Evolutionary conservation across 2,797 vertebrate genomes (phyloP).

Genomic region (Xerus rutilus): DNA sequence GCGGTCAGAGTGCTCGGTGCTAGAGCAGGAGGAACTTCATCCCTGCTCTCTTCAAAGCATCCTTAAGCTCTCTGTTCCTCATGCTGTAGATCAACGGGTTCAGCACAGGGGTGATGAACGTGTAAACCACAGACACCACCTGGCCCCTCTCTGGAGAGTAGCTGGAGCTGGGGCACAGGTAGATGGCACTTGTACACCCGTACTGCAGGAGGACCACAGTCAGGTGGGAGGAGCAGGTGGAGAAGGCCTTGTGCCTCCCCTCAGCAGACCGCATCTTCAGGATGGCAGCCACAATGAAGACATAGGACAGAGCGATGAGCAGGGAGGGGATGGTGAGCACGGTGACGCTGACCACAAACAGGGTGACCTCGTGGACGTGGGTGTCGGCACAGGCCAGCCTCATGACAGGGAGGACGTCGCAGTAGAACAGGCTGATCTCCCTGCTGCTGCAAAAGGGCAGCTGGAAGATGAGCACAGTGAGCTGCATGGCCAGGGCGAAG

Average conservation of each 20-base stretch:
- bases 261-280: background rate
- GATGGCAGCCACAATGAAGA: conserved; percentile 13
- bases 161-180: conserved; percentile 61
- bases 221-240: conserved; percentile 58
- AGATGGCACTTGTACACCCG: background rate
- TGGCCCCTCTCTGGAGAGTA: conserved; percentile 54
- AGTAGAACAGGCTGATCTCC: conserved; percentile 59
- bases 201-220: conserved; percentile 58
- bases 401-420: conserved; percentile 47
- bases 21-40: background rate
- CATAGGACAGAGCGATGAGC: conserved; percentile 32
- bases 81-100: conserved; percentile 61
- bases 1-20: background rate
- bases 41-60: conserved; percentile 42
- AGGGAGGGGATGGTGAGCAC: conserved; percentile 58
- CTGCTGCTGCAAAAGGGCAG: conserved; percentile 65
- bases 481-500: conserved; percentile 40
- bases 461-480: conserved; percentile 48
- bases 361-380: background rate
- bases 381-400: conserved; percentile 54
- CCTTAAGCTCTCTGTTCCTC: conserved; percentile 66
- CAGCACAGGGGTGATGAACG: conserved; percentile 35
- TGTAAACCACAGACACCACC: conserved; percentile 53
- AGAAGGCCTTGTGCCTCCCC: conserved; percentile 61
- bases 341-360: background rate